These are phyloP conservation scores for Dasypogon diadema DNA, from an alignment of 2,888 invertebrate species.

Conservation along the genomic window DNA sequence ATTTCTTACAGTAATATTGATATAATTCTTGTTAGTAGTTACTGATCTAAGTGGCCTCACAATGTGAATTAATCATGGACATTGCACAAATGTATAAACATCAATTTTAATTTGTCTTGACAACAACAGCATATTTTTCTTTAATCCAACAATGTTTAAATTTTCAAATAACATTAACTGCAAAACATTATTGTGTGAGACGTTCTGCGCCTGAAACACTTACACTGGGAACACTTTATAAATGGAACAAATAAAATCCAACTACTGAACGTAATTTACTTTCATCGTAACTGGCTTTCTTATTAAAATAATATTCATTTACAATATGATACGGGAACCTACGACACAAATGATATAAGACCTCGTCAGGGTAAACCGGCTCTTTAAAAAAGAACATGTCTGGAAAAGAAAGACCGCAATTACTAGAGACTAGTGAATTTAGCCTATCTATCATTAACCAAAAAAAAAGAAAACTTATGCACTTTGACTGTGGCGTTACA, in stretches of 20 bases:
- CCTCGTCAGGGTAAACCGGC: slow-evolving; percentile 50
- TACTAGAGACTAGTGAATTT: slow-evolving; percentile 35
- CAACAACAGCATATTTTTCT: slow-evolving; percentile 3
- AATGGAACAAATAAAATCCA: background rate
- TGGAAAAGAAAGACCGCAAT: slow-evolving; percentile 49
- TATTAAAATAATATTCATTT: slow-evolving; percentile 8
- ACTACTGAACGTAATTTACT: background rate
- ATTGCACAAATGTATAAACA: slow-evolving; percentile 33
- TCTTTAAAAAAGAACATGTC: slow-evolving; percentile 57
- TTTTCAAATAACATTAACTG: slow-evolving; percentile 24
- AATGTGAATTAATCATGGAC: slow-evolving; percentile 43
- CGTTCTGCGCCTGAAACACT: too few relatives aligned
- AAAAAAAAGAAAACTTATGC: background rate
- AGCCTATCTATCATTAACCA: slow-evolving; percentile 21
- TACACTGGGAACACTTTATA: background rate
- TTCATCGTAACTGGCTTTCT: background rate
- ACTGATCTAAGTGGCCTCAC: slow-evolving; percentile 3
- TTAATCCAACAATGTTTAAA: slow-evolving; percentile 18
- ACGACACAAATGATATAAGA: slow-evolving; percentile 52
- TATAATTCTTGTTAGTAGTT: slow-evolving; percentile 14
- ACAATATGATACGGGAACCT: slow-evolving; percentile 48
- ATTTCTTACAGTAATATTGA: background rate
- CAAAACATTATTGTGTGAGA: too few relatives aligned
- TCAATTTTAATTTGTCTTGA: background rate
- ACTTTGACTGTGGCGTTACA: slow-evolving; percentile 18